Percentiles rank a stretch among this genome's conserved stretches.
phyloP scores from a whole-genome alignment of 2,888 invertebrate genomes.

The Halictus ligatus region DNA sequence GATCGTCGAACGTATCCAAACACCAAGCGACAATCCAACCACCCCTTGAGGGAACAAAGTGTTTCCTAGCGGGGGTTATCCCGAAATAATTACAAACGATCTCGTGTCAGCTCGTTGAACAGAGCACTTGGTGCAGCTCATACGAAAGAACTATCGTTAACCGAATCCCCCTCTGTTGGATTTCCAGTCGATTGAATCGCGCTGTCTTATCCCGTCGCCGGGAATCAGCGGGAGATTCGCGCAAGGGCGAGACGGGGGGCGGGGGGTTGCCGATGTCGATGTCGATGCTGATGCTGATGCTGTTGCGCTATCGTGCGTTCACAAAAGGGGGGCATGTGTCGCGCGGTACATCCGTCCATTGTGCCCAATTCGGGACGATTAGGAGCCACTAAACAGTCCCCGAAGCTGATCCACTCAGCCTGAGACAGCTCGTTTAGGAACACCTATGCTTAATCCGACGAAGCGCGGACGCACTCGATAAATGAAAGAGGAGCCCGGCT shows the following conservation, averaged over 20 bases:
- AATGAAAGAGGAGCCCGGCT: constrained; percentile 60
- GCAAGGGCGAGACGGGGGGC: background rate
- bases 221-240: constrained; percentile 52
- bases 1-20: background rate
- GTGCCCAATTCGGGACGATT: constrained; percentile 73
- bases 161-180: constrained; percentile 44
- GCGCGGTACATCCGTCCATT: constrained; percentile 68
- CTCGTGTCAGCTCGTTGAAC: constrained; percentile 36
- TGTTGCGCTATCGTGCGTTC: constrained; percentile 63
- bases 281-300: constrained; percentile 6
- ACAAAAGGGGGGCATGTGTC: constrained; percentile 70
- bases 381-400: constrained; percentile 73
- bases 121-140: constrained; percentile 31
- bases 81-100: constrained; percentile 53
- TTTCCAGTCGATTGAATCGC: constrained; percentile 70
- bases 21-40: background rate
- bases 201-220: constrained; percentile 69
- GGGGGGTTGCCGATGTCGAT: background rate
- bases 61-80: constrained; percentile 12
- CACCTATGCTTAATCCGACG: constrained; percentile 76
- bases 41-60: background rate
- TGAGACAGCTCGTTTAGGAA: constrained; percentile 67
- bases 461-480: constrained; percentile 70
- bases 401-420: constrained; percentile 70
- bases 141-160: constrained; percentile 55